Percentiles rank a stretch among this genome's conserved stretches.
Evolutionary conservation across 2,113 vertebrate species (phyloP).

Genomic region (Pterophyllum scalare): DNA sequence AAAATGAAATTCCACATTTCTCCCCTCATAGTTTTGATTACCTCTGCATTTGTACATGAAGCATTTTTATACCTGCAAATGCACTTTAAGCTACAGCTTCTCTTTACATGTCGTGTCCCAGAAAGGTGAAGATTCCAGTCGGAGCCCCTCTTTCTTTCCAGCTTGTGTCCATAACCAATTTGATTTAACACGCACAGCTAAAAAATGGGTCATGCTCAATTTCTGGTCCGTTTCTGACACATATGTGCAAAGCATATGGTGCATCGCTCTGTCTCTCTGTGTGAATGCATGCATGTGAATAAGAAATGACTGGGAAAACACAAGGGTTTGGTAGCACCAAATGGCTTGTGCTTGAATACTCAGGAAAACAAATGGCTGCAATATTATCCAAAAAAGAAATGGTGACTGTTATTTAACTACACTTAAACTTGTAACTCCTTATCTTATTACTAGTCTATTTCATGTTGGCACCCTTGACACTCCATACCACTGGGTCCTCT

Average conservation of each 20-base stretch:
- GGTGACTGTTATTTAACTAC: not conserved
- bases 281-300: slow-evolving; percentile 26
- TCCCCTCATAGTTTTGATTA: not conserved
- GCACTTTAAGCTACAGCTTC: not conserved
- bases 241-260: slow-evolving; percentile 57
- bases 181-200: not conserved
- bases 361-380: not conserved
- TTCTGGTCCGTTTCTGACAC: slow-evolving; percentile 37
- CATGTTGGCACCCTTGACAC: not conserved
- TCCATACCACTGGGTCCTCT: not conserved
- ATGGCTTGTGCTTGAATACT: not conserved
- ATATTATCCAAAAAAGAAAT: not conserved
- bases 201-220: slow-evolving; percentile 45
- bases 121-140: not conserved
- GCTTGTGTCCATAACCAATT: not conserved
- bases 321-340: not conserved
- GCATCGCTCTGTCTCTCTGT: not conserved
- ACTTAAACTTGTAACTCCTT: not conserved
- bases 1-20: not conserved
- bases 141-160: not conserved
- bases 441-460: not conserved
- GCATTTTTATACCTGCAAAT: not conserved
- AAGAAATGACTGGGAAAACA: slow-evolving; percentile 29
- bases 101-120: rapidly evolving
- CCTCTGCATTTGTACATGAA: not conserved